These are phyloP conservation scores for Pammene aurita DNA, from an alignment of 2,888 invertebrate genomes.

Conservation along the genomic window DNA sequence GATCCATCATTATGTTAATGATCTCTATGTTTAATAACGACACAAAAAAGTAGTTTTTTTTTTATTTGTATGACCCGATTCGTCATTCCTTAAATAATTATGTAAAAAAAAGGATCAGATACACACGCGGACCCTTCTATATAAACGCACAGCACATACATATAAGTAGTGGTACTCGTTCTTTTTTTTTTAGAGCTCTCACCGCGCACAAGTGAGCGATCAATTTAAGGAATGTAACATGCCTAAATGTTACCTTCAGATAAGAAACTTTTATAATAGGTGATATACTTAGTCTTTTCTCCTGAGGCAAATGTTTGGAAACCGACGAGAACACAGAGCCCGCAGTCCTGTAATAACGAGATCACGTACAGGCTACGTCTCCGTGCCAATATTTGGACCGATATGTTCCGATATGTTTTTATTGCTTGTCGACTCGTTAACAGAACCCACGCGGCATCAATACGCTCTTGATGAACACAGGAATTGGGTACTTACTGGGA, in stretches of 20 bases:
- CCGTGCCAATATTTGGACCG: slow-evolving; percentile 53
- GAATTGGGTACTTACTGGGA: slow-evolving; percentile 15
- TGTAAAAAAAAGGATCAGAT: neutral
- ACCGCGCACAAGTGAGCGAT: neutral
- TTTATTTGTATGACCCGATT: too few relatives aligned
- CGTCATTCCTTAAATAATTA: neutral
- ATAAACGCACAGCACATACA: neutral
- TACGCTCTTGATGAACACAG: slow-evolving; percentile 47
- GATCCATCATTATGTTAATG: slow-evolving; percentile 13
- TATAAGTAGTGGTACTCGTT: neutral
- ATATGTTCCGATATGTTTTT: slow-evolving; percentile 54
- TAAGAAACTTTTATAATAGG: neutral
- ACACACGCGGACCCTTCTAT: neutral
- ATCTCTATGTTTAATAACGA: neutral
- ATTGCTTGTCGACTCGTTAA: slow-evolving; percentile 55
- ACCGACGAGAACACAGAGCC: slow-evolving; percentile 14
- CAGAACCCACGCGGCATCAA: slow-evolving; percentile 46
- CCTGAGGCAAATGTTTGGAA: neutral
- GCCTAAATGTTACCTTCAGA: neutral
- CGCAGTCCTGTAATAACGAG: slow-evolving; percentile 53
- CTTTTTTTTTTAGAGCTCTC: neutral
- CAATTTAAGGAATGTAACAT: neutral
- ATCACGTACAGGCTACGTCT: slow-evolving; percentile 54
- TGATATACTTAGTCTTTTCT: neutral
- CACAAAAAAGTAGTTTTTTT: neutral